Percentiles rank a stretch among this genome's conserved stretches.
Evolutionary conservation across 1,140 invertebrate species (phyloP).

Genomic region (Drosophila novamexicana): DNA sequence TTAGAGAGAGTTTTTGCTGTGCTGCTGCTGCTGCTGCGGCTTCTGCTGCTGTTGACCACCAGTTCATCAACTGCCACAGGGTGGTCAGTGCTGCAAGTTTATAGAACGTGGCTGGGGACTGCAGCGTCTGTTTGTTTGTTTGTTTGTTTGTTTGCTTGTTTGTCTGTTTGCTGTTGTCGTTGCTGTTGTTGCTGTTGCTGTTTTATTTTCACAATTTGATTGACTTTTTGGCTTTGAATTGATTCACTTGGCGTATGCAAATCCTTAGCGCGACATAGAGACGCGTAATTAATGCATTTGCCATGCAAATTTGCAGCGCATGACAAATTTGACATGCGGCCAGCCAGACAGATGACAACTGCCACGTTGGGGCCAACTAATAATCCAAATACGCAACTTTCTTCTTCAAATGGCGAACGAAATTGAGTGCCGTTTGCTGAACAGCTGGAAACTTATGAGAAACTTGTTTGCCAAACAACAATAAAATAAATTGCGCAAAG

Average conservation of each 20-base stretch:
- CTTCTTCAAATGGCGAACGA: slow-evolving; percentile 56
- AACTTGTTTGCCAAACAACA: slow-evolving; percentile 79
- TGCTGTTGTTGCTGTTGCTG: slow-evolving; percentile 15
- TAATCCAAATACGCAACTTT: slow-evolving; percentile 73
- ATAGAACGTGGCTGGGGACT: not conserved
- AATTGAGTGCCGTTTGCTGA: slow-evolving; percentile 76
- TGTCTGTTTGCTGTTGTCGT: not conserved
- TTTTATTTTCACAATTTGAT: slow-evolving; percentile 66
- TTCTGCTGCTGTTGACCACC: slow-evolving; percentile 18
- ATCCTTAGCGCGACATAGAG: slow-evolving; percentile 25
- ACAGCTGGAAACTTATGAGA: slow-evolving; percentile 73
- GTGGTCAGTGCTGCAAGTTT: not conserved
- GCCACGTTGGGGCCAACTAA: slow-evolving; percentile 34
- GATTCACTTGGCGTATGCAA: slow-evolving; percentile 63
- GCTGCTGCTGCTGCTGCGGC: slow-evolving; percentile 1
- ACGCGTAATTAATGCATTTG: slow-evolving; percentile 48
- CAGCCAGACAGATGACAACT: not conserved
- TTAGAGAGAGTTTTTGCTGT: slow-evolving; percentile 20
- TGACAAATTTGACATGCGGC: slow-evolving; percentile 21
- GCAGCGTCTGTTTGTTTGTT: slow-evolving; percentile 1
- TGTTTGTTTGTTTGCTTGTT: not conserved
- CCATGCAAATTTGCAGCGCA: slow-evolving; percentile 44
- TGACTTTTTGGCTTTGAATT: slow-evolving; percentile 74
- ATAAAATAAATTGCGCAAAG: slow-evolving; percentile 79
- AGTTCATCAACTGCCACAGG: slow-evolving; percentile 12